Percentiles rank a stretch among this genome's conserved stretches.
phyloP scores from a whole-genome alignment of 2,888 invertebrate genomes.

The Eustalomyia histrio region DNA sequence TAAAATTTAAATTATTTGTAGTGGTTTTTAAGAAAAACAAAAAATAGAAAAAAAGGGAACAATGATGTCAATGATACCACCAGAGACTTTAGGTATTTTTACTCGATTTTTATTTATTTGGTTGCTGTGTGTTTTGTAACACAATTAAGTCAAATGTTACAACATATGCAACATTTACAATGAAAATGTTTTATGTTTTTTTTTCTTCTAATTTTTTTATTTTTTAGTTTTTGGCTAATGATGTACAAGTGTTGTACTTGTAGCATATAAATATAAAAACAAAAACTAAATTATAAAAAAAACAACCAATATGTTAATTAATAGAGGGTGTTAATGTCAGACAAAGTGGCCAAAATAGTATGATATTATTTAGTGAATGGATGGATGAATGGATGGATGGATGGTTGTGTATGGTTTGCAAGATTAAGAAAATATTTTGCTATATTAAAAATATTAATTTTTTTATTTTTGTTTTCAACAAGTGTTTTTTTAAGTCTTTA shows the following conservation, averaged over 20 bases:
- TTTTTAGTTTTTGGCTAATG: slow-evolving; percentile 39
- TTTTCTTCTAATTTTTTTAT: neutral
- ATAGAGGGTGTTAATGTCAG: slow-evolving; percentile 56
- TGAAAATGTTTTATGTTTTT: slow-evolving; percentile 32
- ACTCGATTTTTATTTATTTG: neutral
- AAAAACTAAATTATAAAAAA: neutral
- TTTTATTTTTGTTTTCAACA: too few species aligned
- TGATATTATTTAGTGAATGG: slow-evolving; percentile 21
- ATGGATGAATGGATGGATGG: too few species aligned
- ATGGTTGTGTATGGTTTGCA: neutral
- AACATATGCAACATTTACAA: slow-evolving; percentile 34
- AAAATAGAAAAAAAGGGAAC: slow-evolving; percentile 27
- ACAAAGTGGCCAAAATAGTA: neutral
- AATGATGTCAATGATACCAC: slow-evolving; percentile 41
- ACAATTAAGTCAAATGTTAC: slow-evolving; percentile 41
- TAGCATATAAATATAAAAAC: neutral
- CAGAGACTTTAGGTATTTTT: slow-evolving; percentile 22
- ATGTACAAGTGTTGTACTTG: slow-evolving; percentile 29
- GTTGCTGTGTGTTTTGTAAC: slow-evolving; percentile 9
- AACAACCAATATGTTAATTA: slow-evolving; percentile 51
- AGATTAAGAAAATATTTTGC: neutral
- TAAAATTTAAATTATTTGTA: slow-evolving; percentile 27
- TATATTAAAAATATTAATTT: too few species aligned
- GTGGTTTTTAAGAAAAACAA: slow-evolving; percentile 13
- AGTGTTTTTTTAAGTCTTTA: too few species aligned